Evolutionary conservation across 1,140 invertebrate genomes (phyloP).

Genomic region (Ganaspis sp.): DNA sequence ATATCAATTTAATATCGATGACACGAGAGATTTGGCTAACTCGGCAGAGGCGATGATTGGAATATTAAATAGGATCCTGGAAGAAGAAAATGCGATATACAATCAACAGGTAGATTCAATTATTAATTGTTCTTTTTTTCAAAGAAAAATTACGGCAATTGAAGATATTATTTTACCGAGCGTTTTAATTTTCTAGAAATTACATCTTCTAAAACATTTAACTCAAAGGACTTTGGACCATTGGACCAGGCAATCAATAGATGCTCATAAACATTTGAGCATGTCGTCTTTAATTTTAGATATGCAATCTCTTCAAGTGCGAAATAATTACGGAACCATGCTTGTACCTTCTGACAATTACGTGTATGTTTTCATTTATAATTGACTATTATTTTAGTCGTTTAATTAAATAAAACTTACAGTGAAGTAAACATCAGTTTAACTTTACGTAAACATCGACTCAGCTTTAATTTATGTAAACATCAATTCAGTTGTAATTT

Average conservation of each 20-base stretch:
- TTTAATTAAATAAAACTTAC: neutral
- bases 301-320: slow-evolving; percentile 43
- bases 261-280: slow-evolving; percentile 34
- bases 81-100: slow-evolving; percentile 73
- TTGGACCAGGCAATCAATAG: slow-evolving; percentile 56
- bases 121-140: neutral
- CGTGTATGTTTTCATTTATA: neutral
- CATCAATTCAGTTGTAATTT: neutral
- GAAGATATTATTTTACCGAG: neutral
- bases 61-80: slow-evolving; percentile 76
- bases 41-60: slow-evolving; percentile 72
- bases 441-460: slow-evolving; percentile 36
- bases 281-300: slow-evolving; percentile 39
- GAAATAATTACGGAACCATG: slow-evolving; percentile 22
- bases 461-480: slow-evolving; percentile 19
- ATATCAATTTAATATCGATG: slow-evolving; percentile 72
- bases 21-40: slow-evolving; percentile 63
- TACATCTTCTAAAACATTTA: slow-evolving; percentile 65
- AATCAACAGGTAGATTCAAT: slow-evolving; percentile 74
- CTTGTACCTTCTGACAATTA: slow-evolving; percentile 24
- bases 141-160: neutral
- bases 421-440: slow-evolving; percentile 40
- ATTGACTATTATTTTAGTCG: neutral
- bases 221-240: slow-evolving; percentile 61
- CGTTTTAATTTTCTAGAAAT: slow-evolving; percentile 59